These are phyloP conservation scores for Coelopa frigida DNA, from an alignment of 1,140 invertebrate species.

Conservation along the genomic window DNA sequence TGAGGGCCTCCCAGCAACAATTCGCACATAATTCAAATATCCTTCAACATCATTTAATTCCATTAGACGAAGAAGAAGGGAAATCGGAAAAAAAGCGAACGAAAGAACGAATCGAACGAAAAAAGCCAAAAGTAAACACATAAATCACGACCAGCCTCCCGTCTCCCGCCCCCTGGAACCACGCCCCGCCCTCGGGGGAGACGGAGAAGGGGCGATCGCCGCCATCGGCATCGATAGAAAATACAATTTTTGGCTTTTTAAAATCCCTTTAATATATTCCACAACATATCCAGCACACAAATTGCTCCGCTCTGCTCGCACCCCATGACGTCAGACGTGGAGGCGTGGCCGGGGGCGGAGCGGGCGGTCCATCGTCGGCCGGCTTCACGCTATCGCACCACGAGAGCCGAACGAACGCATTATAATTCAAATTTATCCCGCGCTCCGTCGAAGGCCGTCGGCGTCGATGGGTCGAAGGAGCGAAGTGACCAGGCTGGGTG, in stretches of 20 bases:
- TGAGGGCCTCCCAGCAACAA: too few species aligned
- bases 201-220: not conserved
- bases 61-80: slow-evolving; percentile 1
- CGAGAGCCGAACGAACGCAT: slow-evolving; percentile 12
- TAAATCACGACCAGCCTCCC: too few species aligned
- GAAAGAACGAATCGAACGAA: not conserved
- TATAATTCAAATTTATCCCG: slow-evolving; percentile 43
- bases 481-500: not conserved
- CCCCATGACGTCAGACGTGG: slow-evolving; percentile 13
- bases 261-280: slow-evolving; percentile 44
- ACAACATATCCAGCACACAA: slow-evolving; percentile 43
- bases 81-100: not conserved
- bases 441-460: not conserved
- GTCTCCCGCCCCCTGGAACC: too few species aligned
- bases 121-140: too few species aligned
- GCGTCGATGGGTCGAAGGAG: not conserved
- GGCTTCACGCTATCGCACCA: too few species aligned
- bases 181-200: too few species aligned
- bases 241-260: slow-evolving; percentile 6
- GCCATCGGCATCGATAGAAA: not conserved
- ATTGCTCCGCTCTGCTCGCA: slow-evolving; percentile 28
- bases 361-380: too few species aligned
- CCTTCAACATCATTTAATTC: slow-evolving; percentile 9
- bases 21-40: too few species aligned
- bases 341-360: slow-evolving; percentile 15